Conservation (phyloP, 2,797 vertebrate genomes). For the Peromyscus nudipes region DNA sequence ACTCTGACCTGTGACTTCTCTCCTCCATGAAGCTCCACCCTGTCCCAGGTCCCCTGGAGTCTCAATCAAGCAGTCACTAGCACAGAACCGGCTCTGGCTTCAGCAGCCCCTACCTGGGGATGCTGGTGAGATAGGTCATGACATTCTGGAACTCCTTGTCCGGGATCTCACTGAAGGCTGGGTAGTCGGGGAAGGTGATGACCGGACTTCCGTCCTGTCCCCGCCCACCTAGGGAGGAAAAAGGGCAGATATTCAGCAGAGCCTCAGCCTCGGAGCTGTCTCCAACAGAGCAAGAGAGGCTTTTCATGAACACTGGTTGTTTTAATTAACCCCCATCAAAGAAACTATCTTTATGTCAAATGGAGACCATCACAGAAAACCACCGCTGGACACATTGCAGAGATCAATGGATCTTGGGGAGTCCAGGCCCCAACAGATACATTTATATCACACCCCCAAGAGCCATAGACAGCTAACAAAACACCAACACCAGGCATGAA, state of each 20-base stretch:
- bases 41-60: background rate
- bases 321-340: background rate
- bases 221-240: constrained; percentile 92
- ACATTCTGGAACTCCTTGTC: constrained; percentile 97
- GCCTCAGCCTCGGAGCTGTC: rapidly evolving
- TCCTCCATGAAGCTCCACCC: background rate
- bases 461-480: background rate
- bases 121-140: constrained; percentile 96
- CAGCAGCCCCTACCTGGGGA: constrained; percentile 92
- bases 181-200: constrained; percentile 98
- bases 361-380: background rate
- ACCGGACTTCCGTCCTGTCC: constrained; percentile 96
- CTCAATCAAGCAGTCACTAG: background rate
- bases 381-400: background rate
- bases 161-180: constrained; percentile 94
- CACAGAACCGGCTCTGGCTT: no score
- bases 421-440: background rate
- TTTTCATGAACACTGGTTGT: background rate
- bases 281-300: rapidly evolving
- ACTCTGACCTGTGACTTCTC: background rate
- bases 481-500: background rate
- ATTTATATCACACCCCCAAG: background rate
- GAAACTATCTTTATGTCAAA: background rate
- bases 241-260: background rate
- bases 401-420: no score